These are phyloP conservation scores for Drosophila prostipennis DNA, from an alignment of 2,888 invertebrate species.

Conservation along the genomic window DNA sequence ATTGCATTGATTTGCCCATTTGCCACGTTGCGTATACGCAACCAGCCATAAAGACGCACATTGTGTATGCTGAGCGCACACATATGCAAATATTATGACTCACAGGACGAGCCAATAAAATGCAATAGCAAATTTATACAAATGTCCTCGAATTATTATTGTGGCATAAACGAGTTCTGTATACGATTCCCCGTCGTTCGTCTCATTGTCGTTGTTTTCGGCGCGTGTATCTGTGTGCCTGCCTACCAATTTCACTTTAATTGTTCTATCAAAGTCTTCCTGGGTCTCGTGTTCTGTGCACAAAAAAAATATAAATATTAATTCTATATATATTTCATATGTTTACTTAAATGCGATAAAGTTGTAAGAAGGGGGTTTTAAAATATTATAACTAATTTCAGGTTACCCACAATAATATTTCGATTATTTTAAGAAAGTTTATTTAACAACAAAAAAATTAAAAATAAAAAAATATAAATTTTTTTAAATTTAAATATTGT, in stretches of 20 bases:
- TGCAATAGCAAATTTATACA: constrained; percentile 76
- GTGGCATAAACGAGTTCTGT: constrained; percentile 42
- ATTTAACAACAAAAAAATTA: too few relatives aligned
- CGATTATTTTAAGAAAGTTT: too few relatives aligned
- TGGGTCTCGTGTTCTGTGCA: constrained; percentile 24
- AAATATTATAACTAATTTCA: too few relatives aligned
- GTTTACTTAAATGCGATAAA: too few relatives aligned
- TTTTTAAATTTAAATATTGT: too few relatives aligned
- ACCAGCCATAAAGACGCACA: constrained; percentile 32
- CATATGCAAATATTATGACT: constrained; percentile 65
- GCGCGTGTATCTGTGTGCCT: background rate
- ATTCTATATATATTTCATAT: too few relatives aligned
- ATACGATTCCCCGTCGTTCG: constrained; percentile 27
- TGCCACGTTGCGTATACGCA: constrained; percentile 43
- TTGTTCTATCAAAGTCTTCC: constrained; percentile 47
- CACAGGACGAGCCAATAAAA: constrained; percentile 63
- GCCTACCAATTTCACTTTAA: constrained; percentile 69
- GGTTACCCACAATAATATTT: too few relatives aligned
- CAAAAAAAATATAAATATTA: background rate
- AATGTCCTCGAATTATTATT: constrained; percentile 67
- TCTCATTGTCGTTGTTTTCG: constrained; percentile 42
- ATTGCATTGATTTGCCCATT: constrained; percentile 49
- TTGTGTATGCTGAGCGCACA: constrained; percentile 38
- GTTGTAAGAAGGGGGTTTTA: too few relatives aligned
- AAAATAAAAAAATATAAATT: too few relatives aligned